Conservation (phyloP, 2,888 invertebrate genomes). For the Lasioglossum calceatum region DNA sequence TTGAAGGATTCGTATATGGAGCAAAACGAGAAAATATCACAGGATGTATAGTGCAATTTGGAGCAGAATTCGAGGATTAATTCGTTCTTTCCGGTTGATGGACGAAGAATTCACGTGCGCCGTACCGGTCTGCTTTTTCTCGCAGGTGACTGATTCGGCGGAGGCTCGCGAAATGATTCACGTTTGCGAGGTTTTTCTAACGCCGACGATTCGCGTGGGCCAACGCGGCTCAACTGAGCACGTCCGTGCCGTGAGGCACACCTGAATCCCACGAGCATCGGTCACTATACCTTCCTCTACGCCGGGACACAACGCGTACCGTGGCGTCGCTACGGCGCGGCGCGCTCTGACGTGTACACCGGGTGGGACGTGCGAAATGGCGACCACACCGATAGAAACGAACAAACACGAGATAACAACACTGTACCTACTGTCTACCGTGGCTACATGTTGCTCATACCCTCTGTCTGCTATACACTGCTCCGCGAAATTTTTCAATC, state of each 20-base stretch:
- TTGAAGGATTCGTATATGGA: background rate
- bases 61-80: background rate
- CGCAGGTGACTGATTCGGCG: background rate
- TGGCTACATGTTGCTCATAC: background rate
- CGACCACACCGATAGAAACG: slow-evolving; percentile 33
- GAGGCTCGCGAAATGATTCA: slow-evolving; percentile 1
- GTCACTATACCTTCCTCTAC: slow-evolving; percentile 74
- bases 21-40: background rate
- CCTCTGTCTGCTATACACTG: background rate
- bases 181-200: slow-evolving; percentile 16
- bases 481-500: background rate
- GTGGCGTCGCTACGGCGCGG: slow-evolving; percentile 63
- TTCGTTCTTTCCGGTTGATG: background rate
- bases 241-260: slow-evolving; percentile 74
- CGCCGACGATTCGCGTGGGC: slow-evolving; percentile 70
- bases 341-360: slow-evolving; percentile 61
- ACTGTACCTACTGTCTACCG: background rate
- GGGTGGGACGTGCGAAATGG: slow-evolving; percentile 56
- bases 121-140: background rate
- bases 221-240: slow-evolving; percentile 75
- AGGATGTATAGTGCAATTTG: background rate
- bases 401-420: slow-evolving; percentile 31
- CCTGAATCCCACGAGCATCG: slow-evolving; percentile 76
- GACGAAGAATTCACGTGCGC: background rate
- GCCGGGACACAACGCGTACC: slow-evolving; percentile 65